Evolutionary conservation across 2,113 vertebrate species (phyloP), one percentile per base, ranked within the genome.

Genomic region (Scatophagus argus): DNA sequence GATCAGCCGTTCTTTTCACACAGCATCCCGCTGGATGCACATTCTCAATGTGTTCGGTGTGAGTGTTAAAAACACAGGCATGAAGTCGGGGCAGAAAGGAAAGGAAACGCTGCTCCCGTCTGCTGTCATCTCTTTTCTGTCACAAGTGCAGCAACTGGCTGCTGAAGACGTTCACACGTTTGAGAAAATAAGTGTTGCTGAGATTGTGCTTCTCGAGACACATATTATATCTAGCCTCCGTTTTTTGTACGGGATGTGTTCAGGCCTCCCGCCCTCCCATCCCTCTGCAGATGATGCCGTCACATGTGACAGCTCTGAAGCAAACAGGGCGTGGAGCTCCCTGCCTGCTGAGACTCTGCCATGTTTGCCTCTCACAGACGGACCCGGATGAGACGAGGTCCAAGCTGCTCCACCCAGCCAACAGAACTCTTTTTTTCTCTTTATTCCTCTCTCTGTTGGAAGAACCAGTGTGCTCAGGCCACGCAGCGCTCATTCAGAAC

Each of bases 271-370:
- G 43, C 25, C 13, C 69, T 11, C 16, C 44, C 61, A 8, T 79
- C 61, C 61, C 55, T 69, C 63, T 46, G 66, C 71, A 65, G 72
- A 84, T 68, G 86, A 84, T 43, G 23, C 77, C 73, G 82, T 80
- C 83, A 86, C 75, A 74, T 86, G 78, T 85, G 91, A 81, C 80
- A 88, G 88, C 72, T 89, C 76, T 66, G 85, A 70, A 69, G 84
- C 81, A 74, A 85, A 79, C 87, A 83, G 81, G 87, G 86, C 73
- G 71, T 86, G 86, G 70, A 89, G 76, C 86, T 52, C 39, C 44
- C 74, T 49, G 77, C 83, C 88, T 79, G 77, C 71, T 55, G 76
- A 74, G 46, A 63, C 67, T 65, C 55, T 3, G 60, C 12, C 61
- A 74, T 73, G 67, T 81, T 84, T 82, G 74, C 34, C 38, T 60